Conservation (phyloP, 2,113 vertebrate species). For the Tragelaphus imberbis region DNA sequence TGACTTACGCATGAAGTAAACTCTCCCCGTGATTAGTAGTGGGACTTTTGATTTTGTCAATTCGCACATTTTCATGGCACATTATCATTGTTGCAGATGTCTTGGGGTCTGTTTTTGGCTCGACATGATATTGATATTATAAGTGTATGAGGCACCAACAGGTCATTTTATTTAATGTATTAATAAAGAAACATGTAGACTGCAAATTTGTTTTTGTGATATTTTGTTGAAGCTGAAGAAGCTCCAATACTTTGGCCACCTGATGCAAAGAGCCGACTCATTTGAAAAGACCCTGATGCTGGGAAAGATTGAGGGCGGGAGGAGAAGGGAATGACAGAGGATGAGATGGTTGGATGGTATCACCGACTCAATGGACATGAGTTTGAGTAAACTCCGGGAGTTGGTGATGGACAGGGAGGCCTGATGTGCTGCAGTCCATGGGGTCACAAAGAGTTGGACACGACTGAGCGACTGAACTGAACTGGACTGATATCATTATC, state of each 20-base stretch:
- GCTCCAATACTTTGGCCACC: neutral
- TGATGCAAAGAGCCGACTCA: neutral
- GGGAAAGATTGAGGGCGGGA: neutral
- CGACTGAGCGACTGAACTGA: neutral
- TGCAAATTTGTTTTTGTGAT: neutral
- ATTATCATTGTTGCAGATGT: rapidly evolving
- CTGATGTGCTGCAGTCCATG: rapidly evolving
- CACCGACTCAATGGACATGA: rapidly evolving
- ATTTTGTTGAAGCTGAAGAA: neutral
- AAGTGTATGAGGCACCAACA: neutral
- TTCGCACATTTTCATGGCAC: rapidly evolving
- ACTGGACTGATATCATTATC: neutral
- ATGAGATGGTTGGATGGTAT: neutral
- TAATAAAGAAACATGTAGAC: neutral
- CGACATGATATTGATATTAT: neutral
- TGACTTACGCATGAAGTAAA: rapidly evolving
- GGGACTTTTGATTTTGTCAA: neutral
- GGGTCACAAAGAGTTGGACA: neutral
- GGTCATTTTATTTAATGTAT: neutral
- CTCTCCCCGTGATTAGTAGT: neutral
- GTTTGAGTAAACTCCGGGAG: neutral
- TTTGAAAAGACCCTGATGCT: neutral
- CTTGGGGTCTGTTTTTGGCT: too few relatives aligned
- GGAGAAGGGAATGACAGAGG: neutral
- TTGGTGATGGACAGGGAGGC: neutral